A percentile compares a stretch with the other conserved stretches of the same genome.
phyloP scores from a whole-genome alignment of 2,797 vertebrate species.

The Diceros bicornis region DNA sequence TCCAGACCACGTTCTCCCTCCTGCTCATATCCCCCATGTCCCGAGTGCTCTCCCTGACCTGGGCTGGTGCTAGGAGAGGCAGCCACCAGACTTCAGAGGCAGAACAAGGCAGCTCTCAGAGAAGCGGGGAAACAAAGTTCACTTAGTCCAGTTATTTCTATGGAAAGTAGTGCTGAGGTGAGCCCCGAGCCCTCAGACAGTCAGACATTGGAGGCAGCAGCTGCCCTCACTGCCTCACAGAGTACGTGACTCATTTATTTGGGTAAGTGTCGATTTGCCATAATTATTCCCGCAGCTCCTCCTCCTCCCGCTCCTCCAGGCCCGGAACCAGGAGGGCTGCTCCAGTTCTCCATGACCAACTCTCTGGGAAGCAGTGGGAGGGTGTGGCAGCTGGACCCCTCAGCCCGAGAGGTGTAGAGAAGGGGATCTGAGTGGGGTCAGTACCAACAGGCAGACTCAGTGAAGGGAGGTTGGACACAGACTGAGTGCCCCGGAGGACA shows the following conservation, averaged over 20 bases:
- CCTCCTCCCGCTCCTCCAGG: neutral
- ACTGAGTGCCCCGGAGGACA: fast-evolving
- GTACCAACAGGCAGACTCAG: too few species aligned
- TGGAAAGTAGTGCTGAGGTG: neutral
- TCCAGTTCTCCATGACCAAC: neutral
- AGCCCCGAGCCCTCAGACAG: neutral
- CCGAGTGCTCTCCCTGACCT: neutral
- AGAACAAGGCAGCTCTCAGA: neutral
- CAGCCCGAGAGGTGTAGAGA: neutral
- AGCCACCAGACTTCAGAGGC: neutral
- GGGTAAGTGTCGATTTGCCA: neutral
- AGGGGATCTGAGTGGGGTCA: fast-evolving
- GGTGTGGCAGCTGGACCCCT: neutral
- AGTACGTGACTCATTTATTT: neutral
- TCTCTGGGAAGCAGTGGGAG: neutral
- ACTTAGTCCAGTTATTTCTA: neutral
- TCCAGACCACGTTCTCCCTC: neutral
- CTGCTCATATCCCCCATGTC: neutral
- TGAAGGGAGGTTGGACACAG: fast-evolving
- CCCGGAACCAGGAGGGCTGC: neutral
- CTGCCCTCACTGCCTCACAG: neutral
- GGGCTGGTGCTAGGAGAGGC: neutral
- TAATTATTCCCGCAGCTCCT: neutral
- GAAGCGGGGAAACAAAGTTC: neutral
- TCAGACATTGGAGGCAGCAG: neutral